Conservation (phyloP, 2,888 invertebrate species). For the Drosophila buzzatii region DNA sequence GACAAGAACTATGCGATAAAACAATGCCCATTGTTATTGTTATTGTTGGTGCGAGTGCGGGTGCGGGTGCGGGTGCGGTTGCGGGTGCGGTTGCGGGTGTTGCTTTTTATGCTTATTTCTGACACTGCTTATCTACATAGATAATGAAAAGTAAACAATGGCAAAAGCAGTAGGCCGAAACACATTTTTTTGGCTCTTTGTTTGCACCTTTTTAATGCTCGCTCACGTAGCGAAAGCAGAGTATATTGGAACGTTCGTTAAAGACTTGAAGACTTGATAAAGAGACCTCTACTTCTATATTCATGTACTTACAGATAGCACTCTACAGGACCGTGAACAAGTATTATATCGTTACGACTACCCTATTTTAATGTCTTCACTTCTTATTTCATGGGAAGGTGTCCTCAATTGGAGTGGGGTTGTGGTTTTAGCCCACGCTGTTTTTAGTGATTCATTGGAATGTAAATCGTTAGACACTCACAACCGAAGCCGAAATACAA, state of each 20-base stretch:
- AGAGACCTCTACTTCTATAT: no score
- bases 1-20: conserved; percentile 39
- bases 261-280: no score
- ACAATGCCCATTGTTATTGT: conserved; percentile 36
- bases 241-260: neutral
- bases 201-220: conserved; percentile 9
- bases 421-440: neutral
- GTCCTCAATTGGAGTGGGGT: neutral
- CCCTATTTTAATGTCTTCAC: neutral
- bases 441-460: conserved; percentile 71
- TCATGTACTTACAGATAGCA: neutral
- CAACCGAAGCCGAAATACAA: conserved; percentile 39
- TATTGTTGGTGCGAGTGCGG: conserved; percentile 17
- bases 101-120: conserved; percentile 62
- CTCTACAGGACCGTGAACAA: neutral
- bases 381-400: neutral
- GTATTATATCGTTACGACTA: neutral
- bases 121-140: conserved; percentile 72
- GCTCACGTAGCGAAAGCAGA: neutral
- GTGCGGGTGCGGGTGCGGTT: conserved; percentile 14
- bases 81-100: conserved; percentile 18
- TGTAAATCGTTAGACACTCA: conserved; percentile 53
- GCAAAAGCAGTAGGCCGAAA: conserved; percentile 38
- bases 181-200: conserved; percentile 23
- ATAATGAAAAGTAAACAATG: conserved; percentile 78